Percentiles rank a stretch among this genome's conserved stretches.
phyloP scores from a whole-genome alignment of 1,140 invertebrate species.

The Hypsibius dujardini region DNA sequence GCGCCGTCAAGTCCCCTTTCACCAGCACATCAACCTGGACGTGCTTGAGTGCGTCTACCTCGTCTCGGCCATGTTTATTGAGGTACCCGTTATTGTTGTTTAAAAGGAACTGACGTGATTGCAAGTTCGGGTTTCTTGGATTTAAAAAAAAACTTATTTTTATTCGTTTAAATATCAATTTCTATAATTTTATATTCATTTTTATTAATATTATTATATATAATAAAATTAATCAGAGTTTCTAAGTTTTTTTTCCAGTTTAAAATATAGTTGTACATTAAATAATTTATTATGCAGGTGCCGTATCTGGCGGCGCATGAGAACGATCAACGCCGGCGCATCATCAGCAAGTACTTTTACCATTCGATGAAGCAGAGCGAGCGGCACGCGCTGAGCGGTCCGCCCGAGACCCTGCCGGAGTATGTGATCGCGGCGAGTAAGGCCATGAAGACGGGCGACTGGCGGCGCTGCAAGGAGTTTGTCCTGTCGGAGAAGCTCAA shows the following conservation, averaged over 20 bases:
- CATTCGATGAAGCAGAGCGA: constrained; percentile 90
- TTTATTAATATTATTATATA: too few species aligned
- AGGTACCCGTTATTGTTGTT: too few species aligned
- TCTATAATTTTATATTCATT: too few species aligned
- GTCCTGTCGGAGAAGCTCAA: constrained; percentile 99
- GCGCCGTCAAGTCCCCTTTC: constrained; percentile 93
- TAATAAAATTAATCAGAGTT: too few species aligned
- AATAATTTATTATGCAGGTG: too few species aligned
- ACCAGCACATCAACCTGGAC: constrained; percentile 99
- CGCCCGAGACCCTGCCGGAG: constrained; percentile 97
- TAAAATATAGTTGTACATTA: too few species aligned
- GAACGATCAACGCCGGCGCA: constrained; percentile 80
- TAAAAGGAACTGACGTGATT: too few species aligned
- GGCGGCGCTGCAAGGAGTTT: constrained; percentile 77
- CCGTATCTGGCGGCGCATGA: constrained; percentile 98
- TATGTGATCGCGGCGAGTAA: constrained; percentile 96
- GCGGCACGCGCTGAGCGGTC: constrained; percentile 79
- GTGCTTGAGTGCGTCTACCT: constrained; percentile 95
- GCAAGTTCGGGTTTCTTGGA: too few species aligned
- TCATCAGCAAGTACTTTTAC: constrained; percentile 99
- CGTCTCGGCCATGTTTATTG: constrained; percentile 93
- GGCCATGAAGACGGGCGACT: constrained; percentile 95
- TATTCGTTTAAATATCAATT: too few species aligned
- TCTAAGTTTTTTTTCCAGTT: too few species aligned
- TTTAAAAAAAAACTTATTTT: too few species aligned